These are phyloP conservation scores for Apis mellifera DNA, from an alignment of 1,140 invertebrate species.

Conservation along the genomic window DNA sequence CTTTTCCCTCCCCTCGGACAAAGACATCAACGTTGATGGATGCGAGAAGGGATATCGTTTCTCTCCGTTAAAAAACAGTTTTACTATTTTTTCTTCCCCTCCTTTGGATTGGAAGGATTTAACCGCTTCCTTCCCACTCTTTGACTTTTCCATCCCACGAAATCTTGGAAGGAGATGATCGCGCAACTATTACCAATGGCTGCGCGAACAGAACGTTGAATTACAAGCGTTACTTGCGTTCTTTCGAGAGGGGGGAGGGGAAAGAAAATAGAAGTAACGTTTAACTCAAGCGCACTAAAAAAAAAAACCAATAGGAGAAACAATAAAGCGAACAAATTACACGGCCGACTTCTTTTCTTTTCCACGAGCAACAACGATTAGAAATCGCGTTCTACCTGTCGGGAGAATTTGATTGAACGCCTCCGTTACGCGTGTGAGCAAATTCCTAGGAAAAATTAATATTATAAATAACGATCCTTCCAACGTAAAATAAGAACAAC, in stretches of 20 bases:
- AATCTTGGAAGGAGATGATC: not conserved
- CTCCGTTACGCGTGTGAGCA: not conserved
- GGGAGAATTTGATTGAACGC: not conserved
- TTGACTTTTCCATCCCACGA: not conserved
- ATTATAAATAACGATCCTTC: conserved; percentile 31
- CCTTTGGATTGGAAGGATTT: no score
- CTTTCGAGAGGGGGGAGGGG: not conserved
- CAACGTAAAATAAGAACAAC: conserved; percentile 30
- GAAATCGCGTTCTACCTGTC: conserved; percentile 3
- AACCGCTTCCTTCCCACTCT: no score
- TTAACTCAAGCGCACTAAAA: not conserved
- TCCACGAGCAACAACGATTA: conserved; percentile 17
- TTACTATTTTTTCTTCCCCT: no score
- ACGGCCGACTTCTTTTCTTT: conserved; percentile 11
- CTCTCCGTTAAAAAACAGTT: no score
- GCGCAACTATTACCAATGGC: not conserved
- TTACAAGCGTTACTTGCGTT: not conserved
- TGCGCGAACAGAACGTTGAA: not conserved
- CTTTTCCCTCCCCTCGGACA: conserved; percentile 13
- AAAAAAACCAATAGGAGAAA: not conserved
- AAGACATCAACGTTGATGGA: conserved; percentile 50
- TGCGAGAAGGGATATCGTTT: not conserved
- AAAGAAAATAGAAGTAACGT: not conserved
- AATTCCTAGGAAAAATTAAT: conserved; percentile 13
- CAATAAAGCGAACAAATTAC: not conserved